Evolutionary conservation across 2,888 invertebrate species (phyloP), one percentile per base, ranked within the genome.

Genomic region (Digitonthophagus gazella): DNA sequence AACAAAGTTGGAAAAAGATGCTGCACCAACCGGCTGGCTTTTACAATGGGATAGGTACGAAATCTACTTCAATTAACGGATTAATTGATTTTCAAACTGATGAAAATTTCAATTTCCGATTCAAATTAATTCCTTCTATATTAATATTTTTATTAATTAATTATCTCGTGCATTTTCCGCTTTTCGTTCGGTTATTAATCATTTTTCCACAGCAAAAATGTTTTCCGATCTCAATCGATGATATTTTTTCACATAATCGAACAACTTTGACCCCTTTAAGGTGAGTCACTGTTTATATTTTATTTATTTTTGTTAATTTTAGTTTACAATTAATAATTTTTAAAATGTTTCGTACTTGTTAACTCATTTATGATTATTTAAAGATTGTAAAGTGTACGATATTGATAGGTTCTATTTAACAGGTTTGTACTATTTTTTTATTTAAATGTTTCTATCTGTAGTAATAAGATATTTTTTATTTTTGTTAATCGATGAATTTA

Each of bases 1-100:
- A 74, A 83, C 84, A 73, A 86, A 87, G 74, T 85, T 90, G 75
- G 91, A 91, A 81, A 84, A 86, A 79, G 87, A 87, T 71, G 89
- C 89, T 11, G 87, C 89, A 55, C 90, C 91, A 20, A 82, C 84
- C 57, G 90, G 90, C 76, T 91, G 90, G 90, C 85, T 85, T 76
- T 88, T 90, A 80, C 86, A 88, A 78, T 91, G 91, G 91, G 89
- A 90, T 87, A 91, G 90, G 91, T 91, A 90, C 83, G 85, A 82
- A 80, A 80, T 81, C 72, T 73, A n/a, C 20, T 61, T 61, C n/a
- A 20, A 18, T 8, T 16, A 61, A 3, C 20, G 4, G 4, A 6
- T 57, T 11, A 11, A 57, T n/a, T 57, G 14, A 15, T 5, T 14
- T 57, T 5, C 57, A 57, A 15, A 57, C 1, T 57, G 5, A 14